A percentile compares a stretch with the other conserved stretches of the same genome.
Conservation (phyloP, 1,140 invertebrate species). For the Drusus annulatus region DNA sequence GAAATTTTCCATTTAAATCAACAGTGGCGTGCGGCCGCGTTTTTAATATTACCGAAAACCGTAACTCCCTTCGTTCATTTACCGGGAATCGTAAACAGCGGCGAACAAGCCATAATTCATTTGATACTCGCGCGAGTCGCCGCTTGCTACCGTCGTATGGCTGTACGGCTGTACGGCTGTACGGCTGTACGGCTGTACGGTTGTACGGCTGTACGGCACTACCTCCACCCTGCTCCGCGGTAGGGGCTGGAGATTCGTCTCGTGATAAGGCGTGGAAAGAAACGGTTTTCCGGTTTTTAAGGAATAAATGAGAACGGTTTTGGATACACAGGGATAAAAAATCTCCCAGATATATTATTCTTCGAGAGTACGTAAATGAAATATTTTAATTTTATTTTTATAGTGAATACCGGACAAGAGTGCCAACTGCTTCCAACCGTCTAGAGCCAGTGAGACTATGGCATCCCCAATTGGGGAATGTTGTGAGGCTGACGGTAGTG, state of each 20-base stretch:
- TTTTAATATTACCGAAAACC: constrained; percentile 44
- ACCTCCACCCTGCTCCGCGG: constrained; percentile 47
- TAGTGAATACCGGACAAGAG: too few species aligned
- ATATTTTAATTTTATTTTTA: too few species aligned
- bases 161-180: too few species aligned
- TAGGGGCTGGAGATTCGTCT: constrained; percentile 37
- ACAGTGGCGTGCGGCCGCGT: neutral
- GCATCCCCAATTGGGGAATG: too few species aligned
- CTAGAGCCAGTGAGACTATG: too few species aligned
- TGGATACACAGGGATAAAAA: neutral
- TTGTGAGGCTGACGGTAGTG: too few species aligned
- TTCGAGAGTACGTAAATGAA: too few species aligned
- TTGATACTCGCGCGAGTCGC: constrained; percentile 42
- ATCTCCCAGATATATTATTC: too few species aligned
- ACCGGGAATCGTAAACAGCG: constrained; percentile 51
- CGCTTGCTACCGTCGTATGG: too few species aligned
- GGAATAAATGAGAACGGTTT: neutral
- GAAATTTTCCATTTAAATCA: constrained; percentile 17
- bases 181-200: too few species aligned
- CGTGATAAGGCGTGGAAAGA: constrained; percentile 52
- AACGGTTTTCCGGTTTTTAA: constrained; percentile 51
- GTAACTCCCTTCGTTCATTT: constrained; percentile 39
- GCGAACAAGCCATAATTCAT: constrained; percentile 53
- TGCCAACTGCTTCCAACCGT: too few species aligned
- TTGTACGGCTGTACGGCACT: too few species aligned